phyloP scores from a whole-genome alignment of 2,888 invertebrate genomes.

The Epicampocera succincta region DNA sequence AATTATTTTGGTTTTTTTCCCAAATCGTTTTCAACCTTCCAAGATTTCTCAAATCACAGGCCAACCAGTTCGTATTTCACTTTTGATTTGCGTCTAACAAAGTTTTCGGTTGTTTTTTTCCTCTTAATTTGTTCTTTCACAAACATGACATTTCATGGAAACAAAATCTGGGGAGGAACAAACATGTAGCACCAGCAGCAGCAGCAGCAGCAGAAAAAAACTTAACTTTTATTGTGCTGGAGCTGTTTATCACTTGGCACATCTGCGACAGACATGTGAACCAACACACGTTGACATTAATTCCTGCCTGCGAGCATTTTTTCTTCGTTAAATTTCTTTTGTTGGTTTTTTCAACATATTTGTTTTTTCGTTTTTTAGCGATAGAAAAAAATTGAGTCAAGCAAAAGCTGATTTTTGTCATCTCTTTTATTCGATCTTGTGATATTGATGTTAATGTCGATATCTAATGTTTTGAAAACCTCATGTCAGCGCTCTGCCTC shows the following conservation, averaged over 20 bases:
- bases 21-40: background rate
- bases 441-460: constrained; percentile 40
- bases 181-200: background rate
- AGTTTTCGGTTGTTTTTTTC: constrained; percentile 7
- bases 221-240: constrained; percentile 5
- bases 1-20: background rate
- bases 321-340: constrained; percentile 48
- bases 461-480: constrained; percentile 62
- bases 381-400: constrained; percentile 41
- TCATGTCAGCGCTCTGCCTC: constrained; percentile 68
- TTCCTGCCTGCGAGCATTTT: constrained; percentile 75
- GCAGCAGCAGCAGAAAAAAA: background rate
- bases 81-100: constrained; percentile 6
- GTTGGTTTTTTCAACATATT: constrained; percentile 7
- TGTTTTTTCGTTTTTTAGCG: background rate
- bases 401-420: constrained; percentile 52
- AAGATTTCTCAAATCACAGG: constrained; percentile 7
- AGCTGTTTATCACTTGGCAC: constrained; percentile 61
- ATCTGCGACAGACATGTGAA: constrained; percentile 61
- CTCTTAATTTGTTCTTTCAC: background rate
- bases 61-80: background rate
- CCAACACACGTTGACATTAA: constrained; percentile 75
- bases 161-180: constrained; percentile 4
- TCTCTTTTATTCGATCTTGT: constrained; percentile 25
- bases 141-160: constrained; percentile 40